These are phyloP conservation scores for Melieria omissa DNA, from an alignment of 2,888 invertebrate species.

Conservation along the genomic window DNA sequence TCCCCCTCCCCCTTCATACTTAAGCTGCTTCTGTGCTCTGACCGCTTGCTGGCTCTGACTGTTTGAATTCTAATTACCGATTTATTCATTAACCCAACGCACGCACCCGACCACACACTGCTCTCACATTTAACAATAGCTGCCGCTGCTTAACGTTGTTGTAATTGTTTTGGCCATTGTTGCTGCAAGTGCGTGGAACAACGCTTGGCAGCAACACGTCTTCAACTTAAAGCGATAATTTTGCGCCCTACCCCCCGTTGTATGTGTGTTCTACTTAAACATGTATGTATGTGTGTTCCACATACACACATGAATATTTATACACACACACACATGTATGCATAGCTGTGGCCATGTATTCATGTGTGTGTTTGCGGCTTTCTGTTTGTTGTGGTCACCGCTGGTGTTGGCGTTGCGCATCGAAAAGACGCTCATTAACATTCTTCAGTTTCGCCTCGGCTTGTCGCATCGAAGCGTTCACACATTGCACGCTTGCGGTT, in stretches of 20 bases:
- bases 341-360: constrained; percentile 1
- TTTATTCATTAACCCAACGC: constrained; percentile 20
- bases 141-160: neutral
- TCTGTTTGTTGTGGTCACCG: neutral
- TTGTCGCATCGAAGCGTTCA: too few species aligned
- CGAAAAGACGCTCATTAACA: constrained; percentile 29
- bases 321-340: too few species aligned
- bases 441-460: constrained; percentile 14
- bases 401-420: constrained; percentile 11
- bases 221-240: constrained; percentile 4
- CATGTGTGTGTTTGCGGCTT: neutral
- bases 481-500: constrained; percentile 22
- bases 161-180: neutral
- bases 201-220: neutral
- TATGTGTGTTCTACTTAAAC: neutral
- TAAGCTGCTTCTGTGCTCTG: neutral
- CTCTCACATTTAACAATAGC: neutral
- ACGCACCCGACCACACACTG: neutral
- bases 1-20: neutral
- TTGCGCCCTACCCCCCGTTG: neutral
- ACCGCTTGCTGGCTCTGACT: constrained; percentile 4
- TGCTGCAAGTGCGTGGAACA: neutral
- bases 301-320: too few species aligned
- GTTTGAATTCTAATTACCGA: constrained; percentile 28
- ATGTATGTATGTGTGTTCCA: neutral